Conservation (phyloP, 2,113 vertebrate species). For the Copsychus sechellarum region DNA sequence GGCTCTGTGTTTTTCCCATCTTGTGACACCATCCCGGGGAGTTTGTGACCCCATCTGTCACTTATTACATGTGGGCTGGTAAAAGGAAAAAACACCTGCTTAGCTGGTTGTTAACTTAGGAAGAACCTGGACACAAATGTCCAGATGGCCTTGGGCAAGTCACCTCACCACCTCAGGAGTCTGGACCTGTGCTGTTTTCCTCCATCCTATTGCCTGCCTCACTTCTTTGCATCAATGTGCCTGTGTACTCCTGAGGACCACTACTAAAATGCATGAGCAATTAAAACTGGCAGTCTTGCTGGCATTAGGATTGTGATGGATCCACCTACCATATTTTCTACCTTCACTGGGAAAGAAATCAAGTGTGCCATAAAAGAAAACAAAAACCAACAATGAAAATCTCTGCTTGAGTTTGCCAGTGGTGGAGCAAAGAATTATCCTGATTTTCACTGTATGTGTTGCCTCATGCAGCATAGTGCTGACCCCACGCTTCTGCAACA, state of each 20-base stretch:
- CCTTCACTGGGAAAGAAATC: not conserved
- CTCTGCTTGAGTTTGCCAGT: not conserved
- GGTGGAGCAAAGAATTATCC: not conserved
- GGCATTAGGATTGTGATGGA: not conserved
- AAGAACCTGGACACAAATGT: not conserved
- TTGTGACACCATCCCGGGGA: not conserved
- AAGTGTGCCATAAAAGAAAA: not conserved
- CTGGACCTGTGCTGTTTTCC: not conserved
- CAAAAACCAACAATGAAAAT: not conserved
- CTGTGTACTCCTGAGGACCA: not conserved
- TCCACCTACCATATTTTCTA: not conserved
- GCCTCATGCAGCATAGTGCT: not conserved
- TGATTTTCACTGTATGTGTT: not conserved
- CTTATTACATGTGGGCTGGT: accelerated
- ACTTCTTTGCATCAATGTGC: not conserved
- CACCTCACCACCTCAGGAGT: not conserved
- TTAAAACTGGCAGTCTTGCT: not conserved
- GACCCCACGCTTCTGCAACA: accelerated
- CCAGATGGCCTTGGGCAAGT: not conserved
- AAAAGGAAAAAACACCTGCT: not conserved
- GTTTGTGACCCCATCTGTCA: not conserved
- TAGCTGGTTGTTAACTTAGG: not conserved
- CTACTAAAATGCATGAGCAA: not conserved
- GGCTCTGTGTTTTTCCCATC: not conserved
- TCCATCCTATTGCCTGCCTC: not conserved